Base-by-base conservation (phyloP, 1,140 invertebrate genomes). In the Macrotrachela quadricornifera region DNA sequence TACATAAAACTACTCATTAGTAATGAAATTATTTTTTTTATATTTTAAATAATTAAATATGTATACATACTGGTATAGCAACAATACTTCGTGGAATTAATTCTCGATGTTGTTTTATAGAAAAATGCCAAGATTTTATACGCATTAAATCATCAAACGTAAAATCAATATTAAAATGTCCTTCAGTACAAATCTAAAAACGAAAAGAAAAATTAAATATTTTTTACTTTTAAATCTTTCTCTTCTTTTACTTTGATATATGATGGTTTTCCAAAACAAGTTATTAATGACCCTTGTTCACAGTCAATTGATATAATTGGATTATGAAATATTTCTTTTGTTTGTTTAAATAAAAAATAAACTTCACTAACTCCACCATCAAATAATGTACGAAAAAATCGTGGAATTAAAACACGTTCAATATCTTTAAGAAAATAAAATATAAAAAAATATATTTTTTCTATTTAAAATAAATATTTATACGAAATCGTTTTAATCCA, bases 331-430 rank as follows among this genome's bases (percentile, higher is more conserved):
- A 30, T 30, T 30, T 30, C 21, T 30, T 30, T 30, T 30, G 21
- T 4, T 4, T 94, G 85, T 63, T 86, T 84, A 68, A 96, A 77
- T 69, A 87, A 85, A 73, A 90, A 95, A 71, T 92, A 91, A 60
- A 96, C 72, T 72, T 97, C 91, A 51, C 85, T 90, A 14, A 95
- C 90, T 57, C 90, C 91, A 60, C 88, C 90, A 70, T 97, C 92
- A 72, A 94, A 95, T 76, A 96, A 92, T 73, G 86, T 94, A 58
- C 91, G 80, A 72, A 97, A 97, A 75, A 95, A 97, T 58, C 91
- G 80, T 38, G 91, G 91, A 73, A 97, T 95, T 59, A 96, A 75
- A 59, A 87, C 92, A 69, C 91, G 79, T 62, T 88, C 88, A 73
- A 55, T 30, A 10, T 30, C 21, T 30, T 30, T 30, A 30, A 30